phyloP scores from a whole-genome alignment of 2,888 invertebrate genomes.

The Ormyrus rosae region DNA sequence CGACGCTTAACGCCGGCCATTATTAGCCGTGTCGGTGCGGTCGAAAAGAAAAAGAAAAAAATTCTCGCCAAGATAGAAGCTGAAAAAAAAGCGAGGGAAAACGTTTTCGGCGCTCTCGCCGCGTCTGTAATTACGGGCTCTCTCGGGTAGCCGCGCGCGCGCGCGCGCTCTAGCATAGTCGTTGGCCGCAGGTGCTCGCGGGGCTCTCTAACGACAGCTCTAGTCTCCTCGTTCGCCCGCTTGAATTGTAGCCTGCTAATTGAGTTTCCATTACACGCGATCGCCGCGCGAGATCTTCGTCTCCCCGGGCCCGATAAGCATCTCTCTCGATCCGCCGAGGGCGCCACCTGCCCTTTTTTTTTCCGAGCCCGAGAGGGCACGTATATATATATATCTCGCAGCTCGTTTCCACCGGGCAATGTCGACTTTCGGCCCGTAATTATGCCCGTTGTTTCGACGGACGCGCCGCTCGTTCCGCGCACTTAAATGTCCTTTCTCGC shows the following conservation, averaged over 20 bases:
- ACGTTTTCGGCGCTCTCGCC: not conserved
- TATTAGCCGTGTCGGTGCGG: constrained; percentile 25
- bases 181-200: constrained; percentile 32
- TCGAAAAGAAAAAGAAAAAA: constrained; percentile 1
- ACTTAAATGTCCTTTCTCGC: constrained; percentile 19
- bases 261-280: constrained; percentile 64
- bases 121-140: constrained; percentile 17
- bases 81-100: not conserved
- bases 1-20: constrained; percentile 42
- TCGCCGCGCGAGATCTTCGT: constrained; percentile 30
- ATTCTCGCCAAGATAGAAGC: not conserved
- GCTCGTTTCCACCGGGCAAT: not conserved
- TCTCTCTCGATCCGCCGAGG: constrained; percentile 51
- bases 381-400: not conserved
- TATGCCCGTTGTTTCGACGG: constrained; percentile 32
- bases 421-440: constrained; percentile 22
- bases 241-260: constrained; percentile 61
- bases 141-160: not conserved
- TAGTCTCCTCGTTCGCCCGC: constrained; percentile 26
- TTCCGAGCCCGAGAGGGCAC: not conserved
- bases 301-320: constrained; percentile 32
- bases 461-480: constrained; percentile 5
- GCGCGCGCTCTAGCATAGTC: not conserved
- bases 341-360: constrained; percentile 51
- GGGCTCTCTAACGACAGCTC: not conserved